phyloP scores from a whole-genome alignment of 1,140 invertebrate genomes.

The Callitettix versicolor region DNA sequence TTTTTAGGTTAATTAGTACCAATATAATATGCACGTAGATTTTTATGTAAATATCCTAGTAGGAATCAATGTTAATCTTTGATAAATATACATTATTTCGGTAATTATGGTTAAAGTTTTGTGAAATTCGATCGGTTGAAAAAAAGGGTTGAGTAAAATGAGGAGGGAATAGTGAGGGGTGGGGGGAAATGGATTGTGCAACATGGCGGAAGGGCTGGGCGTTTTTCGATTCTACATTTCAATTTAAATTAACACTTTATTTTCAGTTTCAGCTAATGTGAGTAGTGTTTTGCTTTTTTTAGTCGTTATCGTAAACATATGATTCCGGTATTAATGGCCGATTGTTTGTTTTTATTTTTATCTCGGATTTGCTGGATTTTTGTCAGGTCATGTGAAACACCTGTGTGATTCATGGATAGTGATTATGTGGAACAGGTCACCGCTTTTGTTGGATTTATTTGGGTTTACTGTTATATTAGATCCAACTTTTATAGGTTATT shows the following conservation, averaged over 20 bases:
- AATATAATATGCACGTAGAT: background rate
- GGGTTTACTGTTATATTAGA: too few species aligned
- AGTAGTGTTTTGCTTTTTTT: too few species aligned
- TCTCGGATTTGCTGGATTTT: background rate
- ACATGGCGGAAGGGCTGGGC: constrained; percentile 25
- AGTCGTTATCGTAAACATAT: too few species aligned
- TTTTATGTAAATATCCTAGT: background rate
- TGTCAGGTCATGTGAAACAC: constrained; percentile 15
- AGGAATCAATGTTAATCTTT: background rate
- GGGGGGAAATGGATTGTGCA: constrained; percentile 22
- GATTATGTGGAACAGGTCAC: constrained; percentile 4
- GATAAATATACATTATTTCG: background rate
- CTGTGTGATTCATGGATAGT: constrained; percentile 20
- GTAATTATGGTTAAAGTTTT: background rate
- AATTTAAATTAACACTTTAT: too few species aligned
- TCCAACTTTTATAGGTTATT: too few species aligned
- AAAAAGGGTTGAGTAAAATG: constrained; percentile 23
- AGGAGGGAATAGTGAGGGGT: constrained; percentile 16
- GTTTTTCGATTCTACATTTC: constrained; percentile 9
- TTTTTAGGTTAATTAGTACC: background rate
- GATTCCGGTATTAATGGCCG: background rate
- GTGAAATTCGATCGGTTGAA: constrained; percentile 14
- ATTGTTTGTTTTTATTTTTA: background rate
- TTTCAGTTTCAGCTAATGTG: too few species aligned
- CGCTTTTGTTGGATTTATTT: too few species aligned